These are phyloP conservation scores for Galeopterus variegatus DNA, from an alignment of 2,113 vertebrate species.

Conservation along the genomic window DNA sequence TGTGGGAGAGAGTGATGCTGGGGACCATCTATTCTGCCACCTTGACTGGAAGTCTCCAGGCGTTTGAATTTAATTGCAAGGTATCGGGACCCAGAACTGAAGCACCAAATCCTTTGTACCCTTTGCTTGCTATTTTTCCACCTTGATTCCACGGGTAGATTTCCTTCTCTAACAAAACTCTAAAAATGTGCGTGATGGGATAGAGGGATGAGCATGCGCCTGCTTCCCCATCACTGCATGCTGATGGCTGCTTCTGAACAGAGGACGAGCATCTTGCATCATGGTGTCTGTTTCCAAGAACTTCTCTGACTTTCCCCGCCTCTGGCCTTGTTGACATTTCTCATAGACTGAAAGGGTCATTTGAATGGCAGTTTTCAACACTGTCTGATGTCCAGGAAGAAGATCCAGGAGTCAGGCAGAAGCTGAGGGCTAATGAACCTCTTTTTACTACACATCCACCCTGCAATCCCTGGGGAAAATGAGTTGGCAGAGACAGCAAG, in stretches of 20 bases:
- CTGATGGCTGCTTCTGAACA: not conserved
- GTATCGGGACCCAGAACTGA: too few relatives aligned
- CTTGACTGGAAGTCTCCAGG: not conserved
- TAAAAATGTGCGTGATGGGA: not conserved
- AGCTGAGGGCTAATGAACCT: not conserved
- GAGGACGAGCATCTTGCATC: not conserved
- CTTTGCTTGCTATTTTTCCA: not conserved
- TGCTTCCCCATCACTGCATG: not conserved
- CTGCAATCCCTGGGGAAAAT: not conserved
- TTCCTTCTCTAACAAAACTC: not conserved
- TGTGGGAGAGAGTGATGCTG: too few relatives aligned
- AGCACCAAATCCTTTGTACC: not conserved
- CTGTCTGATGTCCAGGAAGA: constrained; percentile 30
- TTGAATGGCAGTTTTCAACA: constrained; percentile 40
- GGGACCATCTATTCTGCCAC: too few relatives aligned
- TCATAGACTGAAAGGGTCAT: not conserved
- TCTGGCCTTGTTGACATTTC: not conserved
- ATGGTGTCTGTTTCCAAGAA: not conserved
- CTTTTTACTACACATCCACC: not conserved
- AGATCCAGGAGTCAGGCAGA: not conserved
- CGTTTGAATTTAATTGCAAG: not conserved
- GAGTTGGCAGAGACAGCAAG: not conserved
- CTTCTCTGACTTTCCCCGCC: not conserved
- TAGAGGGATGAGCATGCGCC: not conserved
- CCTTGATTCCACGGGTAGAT: not conserved